phyloP scores from a whole-genome alignment of 2,113 vertebrate species.

The Serilophus lunatus region DNA sequence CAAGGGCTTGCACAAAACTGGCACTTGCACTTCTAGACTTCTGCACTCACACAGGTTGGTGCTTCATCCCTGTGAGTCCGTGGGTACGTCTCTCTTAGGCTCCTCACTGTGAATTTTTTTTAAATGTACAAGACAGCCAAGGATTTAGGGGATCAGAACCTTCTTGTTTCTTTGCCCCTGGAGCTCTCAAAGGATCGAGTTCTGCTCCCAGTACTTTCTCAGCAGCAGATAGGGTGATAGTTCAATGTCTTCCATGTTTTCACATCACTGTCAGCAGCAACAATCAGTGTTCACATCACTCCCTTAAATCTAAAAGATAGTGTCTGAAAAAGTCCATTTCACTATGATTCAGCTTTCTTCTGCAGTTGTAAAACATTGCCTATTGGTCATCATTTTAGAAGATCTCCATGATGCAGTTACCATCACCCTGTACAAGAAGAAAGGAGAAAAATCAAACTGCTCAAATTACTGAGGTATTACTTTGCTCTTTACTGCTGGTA shows the following conservation, averaged over 20 bases:
- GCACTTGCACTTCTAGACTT: not conserved
- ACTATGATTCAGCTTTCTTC: not conserved
- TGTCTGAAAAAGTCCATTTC: not conserved
- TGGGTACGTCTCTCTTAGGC: not conserved
- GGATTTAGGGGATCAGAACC: not conserved
- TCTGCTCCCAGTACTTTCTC: not conserved
- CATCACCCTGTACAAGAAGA: no score
- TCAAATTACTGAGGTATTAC: no score
- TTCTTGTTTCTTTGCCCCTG: not conserved
- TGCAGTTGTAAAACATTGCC: not conserved
- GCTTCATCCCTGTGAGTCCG: not conserved
- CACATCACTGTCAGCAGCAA: not conserved
- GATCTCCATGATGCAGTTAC: no score
- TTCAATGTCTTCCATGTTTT: not conserved
- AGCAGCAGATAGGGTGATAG: not conserved
- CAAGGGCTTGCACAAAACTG: not conserved
- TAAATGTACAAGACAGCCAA: not conserved
- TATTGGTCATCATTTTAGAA: not conserved
- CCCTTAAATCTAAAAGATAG: not conserved
- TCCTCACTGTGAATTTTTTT: not conserved
- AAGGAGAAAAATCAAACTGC: no score
- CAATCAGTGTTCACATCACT: not conserved
- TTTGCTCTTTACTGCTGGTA: no score
- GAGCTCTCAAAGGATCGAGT: not conserved
- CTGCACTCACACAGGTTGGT: not conserved